Evolutionary conservation across 2,113 vertebrate species (phyloP).

Genomic region (Aptenodytes forsteri): DNA sequence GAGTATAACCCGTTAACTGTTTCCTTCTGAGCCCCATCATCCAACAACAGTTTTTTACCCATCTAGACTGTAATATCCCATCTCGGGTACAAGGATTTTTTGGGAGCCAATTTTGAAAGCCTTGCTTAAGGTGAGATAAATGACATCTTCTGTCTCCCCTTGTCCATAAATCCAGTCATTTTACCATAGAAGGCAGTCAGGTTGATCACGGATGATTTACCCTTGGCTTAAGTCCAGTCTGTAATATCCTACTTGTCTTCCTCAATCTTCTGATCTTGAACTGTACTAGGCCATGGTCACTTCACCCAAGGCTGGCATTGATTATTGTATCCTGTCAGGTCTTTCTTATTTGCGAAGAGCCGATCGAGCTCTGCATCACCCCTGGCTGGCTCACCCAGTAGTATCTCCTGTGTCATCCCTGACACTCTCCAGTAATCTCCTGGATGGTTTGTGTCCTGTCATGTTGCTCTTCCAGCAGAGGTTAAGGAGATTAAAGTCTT

Average conservation of each 20-base stretch:
- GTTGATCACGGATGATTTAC: background rate
- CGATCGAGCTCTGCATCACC: background rate
- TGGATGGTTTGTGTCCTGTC: background rate
- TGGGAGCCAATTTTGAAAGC: background rate
- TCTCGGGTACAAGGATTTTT: background rate
- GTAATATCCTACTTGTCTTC: background rate
- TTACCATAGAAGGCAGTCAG: background rate
- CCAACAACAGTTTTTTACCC: background rate
- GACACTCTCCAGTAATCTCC: background rate
- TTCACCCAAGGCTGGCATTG: background rate
- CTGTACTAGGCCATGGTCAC: background rate
- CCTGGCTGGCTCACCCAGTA: background rate
- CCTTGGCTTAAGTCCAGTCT: background rate
- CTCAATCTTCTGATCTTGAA: background rate
- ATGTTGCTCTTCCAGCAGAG: background rate
- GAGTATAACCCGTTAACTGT: background rate
- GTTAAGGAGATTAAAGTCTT: background rate
- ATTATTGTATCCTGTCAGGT: background rate
- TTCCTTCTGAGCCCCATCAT: background rate
- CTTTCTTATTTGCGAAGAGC: background rate
- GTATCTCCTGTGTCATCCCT: background rate
- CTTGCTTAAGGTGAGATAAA: background rate
- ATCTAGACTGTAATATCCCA: background rate
- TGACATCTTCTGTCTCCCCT: background rate
- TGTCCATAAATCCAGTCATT: background rate